Evolutionary conservation across 2,888 invertebrate species (phyloP), one percentile per base, ranked within the genome.

Genomic region (Andricus quercusramuli): DNA sequence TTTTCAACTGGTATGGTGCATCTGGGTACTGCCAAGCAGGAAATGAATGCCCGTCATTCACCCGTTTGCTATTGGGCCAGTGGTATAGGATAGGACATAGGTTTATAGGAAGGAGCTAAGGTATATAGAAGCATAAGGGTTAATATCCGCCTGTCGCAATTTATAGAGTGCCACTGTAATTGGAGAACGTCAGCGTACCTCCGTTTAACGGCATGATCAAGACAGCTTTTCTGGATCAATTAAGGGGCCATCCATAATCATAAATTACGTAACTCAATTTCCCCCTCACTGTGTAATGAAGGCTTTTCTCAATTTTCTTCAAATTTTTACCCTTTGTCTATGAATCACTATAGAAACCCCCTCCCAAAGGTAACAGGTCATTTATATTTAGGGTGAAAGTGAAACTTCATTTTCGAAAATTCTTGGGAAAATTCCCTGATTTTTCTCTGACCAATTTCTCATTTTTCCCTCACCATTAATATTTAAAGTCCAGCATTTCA

Each of bases 111-210:
- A 37, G 15, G 11, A 51, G 20, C 29, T 56, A 56, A 74, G 74
- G 51, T 74, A 56, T 47, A 74, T 44, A 44, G 44, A 15, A 44
- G 44, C 44, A 44, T 44, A 44, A 74, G 74, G 74, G 74, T 74
- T 74, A 74, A 74, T 74, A 56, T 74, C 74, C 74, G 74, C 74
- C 51, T 51, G 32, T 56, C 51, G 56, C 32, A 74, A 51, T 51
- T 56, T 74, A 74, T 29, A 51, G 15, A 70, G 74, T n/a, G 51
- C 56, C 32, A 32, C n/a, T 74, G 74, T 74, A 74, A 74, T 74
- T 74, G 74, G 74, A 56, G 32, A 37, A 74, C 51, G 74, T 29
- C 32, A 32, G 51, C 32, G 51, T 74, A 51, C 47, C 29, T 32
- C 25, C 20, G 29, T 25, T 70, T 51, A 25, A 29, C 47, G 70